These are phyloP conservation scores for Montipora sp. DNA, from an alignment of 64 coral and sea anemone genomes.

Conservation along the genomic window DNA sequence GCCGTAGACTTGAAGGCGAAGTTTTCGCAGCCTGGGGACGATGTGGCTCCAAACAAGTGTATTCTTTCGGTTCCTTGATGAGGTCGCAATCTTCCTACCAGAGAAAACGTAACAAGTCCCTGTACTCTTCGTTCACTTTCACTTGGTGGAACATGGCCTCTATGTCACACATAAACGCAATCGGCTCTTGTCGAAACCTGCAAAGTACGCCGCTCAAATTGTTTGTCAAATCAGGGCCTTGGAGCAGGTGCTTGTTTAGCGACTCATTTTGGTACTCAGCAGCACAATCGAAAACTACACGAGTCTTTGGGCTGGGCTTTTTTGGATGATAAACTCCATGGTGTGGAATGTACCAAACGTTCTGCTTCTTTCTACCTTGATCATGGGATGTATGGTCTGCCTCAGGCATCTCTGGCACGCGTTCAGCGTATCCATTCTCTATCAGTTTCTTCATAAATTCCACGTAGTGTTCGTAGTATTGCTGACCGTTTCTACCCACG, in stretches of 20 bases:
- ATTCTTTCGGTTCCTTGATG: neutral
- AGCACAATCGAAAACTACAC: constrained; percentile 50
- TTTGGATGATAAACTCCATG: constrained; percentile 64
- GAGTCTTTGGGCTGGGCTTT: constrained; percentile 31
- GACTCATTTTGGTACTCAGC: constrained; percentile 1
- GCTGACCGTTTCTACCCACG: neutral
- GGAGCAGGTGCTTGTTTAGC: constrained; percentile 41
- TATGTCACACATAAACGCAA: constrained; percentile 9
- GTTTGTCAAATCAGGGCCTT: constrained; percentile 55
- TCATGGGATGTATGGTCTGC: too few species aligned
- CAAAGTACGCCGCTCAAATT: constrained; percentile 21
- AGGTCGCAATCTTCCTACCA: constrained; percentile 39
- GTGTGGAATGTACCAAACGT: neutral
- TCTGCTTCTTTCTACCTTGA: neutral
- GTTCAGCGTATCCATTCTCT: constrained; percentile 24
- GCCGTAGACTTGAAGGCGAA: constrained; percentile 34
- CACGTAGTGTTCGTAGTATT: constrained; percentile 42
- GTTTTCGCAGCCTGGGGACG: constrained; percentile 56
- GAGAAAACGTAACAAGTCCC: constrained; percentile 26
- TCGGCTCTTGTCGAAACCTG: constrained; percentile 44
- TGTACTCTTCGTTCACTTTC: constrained; percentile 14
- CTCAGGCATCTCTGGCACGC: too few species aligned
- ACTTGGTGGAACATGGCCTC: constrained; percentile 51
- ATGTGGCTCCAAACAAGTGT: constrained; percentile 54
- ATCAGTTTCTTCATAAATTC: constrained; percentile 61